Evolutionary conservation across 1,140 invertebrate genomes (phyloP).

Genomic region (Caenorhabditis brenneri): DNA sequence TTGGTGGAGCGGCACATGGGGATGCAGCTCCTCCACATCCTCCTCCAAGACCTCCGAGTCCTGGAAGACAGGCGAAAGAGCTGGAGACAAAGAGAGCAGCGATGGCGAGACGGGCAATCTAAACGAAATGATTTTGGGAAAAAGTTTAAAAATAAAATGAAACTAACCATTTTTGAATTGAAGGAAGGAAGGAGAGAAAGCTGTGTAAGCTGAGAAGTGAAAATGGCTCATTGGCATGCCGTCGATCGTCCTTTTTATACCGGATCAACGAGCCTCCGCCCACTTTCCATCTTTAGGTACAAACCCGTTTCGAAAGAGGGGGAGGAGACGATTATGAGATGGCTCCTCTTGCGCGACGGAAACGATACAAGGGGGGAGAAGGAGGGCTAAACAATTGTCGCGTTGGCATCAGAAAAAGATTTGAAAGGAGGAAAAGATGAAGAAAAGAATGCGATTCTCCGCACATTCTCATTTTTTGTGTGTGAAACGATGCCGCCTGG

Average conservation of each 20-base stretch:
- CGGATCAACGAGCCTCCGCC: conserved; percentile 2
- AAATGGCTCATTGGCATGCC: conserved; percentile 36
- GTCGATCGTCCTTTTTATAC: conserved; percentile 11
- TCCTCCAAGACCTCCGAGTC: conserved; percentile 23
- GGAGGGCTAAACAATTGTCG: conserved; percentile 30
- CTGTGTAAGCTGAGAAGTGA: neutral
- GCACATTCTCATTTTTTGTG: neutral
- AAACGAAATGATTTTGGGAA: too few relatives aligned
- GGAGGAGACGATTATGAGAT: conserved; percentile 13
- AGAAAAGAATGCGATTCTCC: neutral
- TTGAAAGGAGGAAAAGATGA: neutral
- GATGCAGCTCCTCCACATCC: conserved; percentile 30
- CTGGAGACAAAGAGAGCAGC: conserved; percentile 28
- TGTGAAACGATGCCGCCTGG: neutral
- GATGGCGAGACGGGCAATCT: conserved; percentile 30
- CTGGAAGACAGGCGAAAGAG: conserved; percentile 35
- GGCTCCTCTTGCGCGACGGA: conserved; percentile 25
- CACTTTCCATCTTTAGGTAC: conserved; percentile 12
- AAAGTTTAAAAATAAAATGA: neutral
- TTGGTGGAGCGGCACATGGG: conserved; percentile 22
- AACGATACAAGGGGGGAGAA: neutral
- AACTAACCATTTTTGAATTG: conserved; percentile 38
- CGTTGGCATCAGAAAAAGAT: neutral
- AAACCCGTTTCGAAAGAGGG: conserved; percentile 5
- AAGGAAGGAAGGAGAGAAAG: neutral